Evolutionary conservation across 2,113 vertebrate genomes (phyloP).

Genomic region (Alosa alosa): DNA sequence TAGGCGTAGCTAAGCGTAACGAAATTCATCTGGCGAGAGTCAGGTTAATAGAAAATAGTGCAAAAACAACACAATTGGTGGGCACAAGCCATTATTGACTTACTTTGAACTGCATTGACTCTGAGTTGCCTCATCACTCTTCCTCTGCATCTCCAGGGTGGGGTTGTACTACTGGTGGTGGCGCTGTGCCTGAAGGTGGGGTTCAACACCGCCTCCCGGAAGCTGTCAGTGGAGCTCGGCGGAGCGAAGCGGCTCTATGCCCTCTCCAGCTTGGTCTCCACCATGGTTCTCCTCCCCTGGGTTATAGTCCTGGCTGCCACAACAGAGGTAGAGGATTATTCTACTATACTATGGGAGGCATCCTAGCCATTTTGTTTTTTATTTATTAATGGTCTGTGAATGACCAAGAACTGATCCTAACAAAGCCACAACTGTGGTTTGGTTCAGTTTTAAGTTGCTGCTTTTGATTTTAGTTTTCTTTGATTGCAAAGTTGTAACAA

Average conservation of each 20-base stretch:
- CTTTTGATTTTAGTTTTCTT: too few species aligned
- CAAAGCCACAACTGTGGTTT: not conserved
- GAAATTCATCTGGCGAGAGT: too few species aligned
- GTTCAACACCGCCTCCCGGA: constrained; percentile 89
- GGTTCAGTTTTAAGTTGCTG: too few species aligned
- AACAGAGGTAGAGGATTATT: constrained; percentile 74
- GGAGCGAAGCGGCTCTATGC: constrained; percentile 92
- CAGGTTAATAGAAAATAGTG: too few species aligned
- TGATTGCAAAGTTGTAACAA: too few species aligned
- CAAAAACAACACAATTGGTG: too few species aligned
- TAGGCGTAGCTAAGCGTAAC: too few species aligned
- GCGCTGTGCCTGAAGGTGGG: constrained; percentile 90
- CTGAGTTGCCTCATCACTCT: not conserved
- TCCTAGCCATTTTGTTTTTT: not conserved
- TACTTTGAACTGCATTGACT: too few species aligned
- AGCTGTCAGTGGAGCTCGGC: constrained; percentile 89
- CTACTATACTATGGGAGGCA: not conserved
- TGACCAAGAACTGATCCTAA: not conserved
- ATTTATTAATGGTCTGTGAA: not conserved
- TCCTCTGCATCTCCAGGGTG: constrained; percentile 74
- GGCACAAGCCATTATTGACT: too few species aligned
- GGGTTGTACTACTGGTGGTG: constrained; percentile 88
- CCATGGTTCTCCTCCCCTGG: constrained; percentile 88
- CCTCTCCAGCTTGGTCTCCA: constrained; percentile 87
- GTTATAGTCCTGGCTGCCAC: constrained; percentile 87